Evolutionary conservation across 2,113 vertebrate genomes (phyloP).

Genomic region (Triplophysa dalaica): DNA sequence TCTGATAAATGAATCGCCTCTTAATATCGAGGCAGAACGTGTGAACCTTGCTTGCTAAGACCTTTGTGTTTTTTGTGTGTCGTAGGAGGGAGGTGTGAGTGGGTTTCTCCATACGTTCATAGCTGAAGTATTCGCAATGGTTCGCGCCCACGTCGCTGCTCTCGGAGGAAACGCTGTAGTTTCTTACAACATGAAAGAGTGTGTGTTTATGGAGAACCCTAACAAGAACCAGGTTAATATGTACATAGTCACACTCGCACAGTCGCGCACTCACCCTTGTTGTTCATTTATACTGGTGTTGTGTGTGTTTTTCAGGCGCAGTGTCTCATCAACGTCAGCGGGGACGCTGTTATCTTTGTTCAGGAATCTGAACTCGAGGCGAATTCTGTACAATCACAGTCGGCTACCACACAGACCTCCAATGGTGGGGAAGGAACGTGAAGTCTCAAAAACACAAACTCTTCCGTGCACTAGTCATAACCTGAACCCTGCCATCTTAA

Average conservation of each 20-base stretch:
- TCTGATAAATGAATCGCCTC: no score
- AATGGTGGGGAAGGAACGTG: slow-evolving; percentile 77
- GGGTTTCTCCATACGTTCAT: slow-evolving; percentile 96
- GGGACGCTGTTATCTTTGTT: slow-evolving; percentile 90
- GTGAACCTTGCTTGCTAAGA: neutral
- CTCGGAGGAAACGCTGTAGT: slow-evolving; percentile 95
- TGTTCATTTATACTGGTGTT: neutral
- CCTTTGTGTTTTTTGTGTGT: slow-evolving; percentile 30
- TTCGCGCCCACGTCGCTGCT: slow-evolving; percentile 92
- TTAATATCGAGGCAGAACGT: no score
- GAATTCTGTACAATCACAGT: slow-evolving; percentile 61
- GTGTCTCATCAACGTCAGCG: slow-evolving; percentile 97
- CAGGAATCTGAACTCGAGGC: slow-evolving; percentile 85
- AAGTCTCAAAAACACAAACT: slow-evolving; percentile 61
- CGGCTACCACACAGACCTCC: slow-evolving; percentile 65
- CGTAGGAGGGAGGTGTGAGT: slow-evolving; percentile 94
- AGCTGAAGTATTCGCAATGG: slow-evolving; percentile 97
- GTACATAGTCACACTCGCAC: neutral
- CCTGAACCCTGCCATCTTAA: neutral
- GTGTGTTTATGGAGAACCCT: slow-evolving; percentile 97
- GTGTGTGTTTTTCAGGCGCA: slow-evolving; percentile 79
- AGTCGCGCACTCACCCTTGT: neutral
- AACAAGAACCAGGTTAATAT: slow-evolving; percentile 95
- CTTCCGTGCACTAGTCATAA: neutral
- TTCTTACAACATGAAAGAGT: slow-evolving; percentile 98